Percentiles rank a stretch among this genome's conserved stretches.
Conservation (phyloP, 2,888 invertebrate genomes). For the Halictus ligatus region DNA sequence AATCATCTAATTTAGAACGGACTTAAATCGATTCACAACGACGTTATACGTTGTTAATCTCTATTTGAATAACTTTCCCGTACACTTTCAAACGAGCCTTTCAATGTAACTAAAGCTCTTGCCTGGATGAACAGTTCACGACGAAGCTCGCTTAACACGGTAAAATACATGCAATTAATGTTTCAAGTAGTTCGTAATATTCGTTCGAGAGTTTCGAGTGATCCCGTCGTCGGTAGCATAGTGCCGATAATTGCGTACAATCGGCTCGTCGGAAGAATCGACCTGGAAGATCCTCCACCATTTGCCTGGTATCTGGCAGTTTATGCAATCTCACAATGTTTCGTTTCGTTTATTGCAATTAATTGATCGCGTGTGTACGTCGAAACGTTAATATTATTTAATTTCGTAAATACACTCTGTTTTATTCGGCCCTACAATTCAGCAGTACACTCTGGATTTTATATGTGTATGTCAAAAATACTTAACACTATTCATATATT, state of each 20-base stretch:
- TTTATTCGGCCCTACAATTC: too few relatives aligned
- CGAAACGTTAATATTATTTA: too few relatives aligned
- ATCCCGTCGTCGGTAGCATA: neutral
- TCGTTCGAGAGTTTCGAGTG: conserved; percentile 7
- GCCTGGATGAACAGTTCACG: neutral
- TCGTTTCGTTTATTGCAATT: too few relatives aligned
- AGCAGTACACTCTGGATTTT: too few relatives aligned
- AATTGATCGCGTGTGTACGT: too few relatives aligned
- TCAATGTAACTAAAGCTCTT: neutral
- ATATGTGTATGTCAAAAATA: too few relatives aligned
- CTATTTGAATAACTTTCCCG: neutral
- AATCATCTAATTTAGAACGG: too few relatives aligned
- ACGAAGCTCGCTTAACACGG: neutral
- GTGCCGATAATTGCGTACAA: neutral
- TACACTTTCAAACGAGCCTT: neutral
- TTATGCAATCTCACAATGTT: neutral
- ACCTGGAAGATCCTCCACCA: neutral
- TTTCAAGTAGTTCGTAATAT: conserved; percentile 11
- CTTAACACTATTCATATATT: too few relatives aligned
- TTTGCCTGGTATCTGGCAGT: neutral
- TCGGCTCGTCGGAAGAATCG: neutral
- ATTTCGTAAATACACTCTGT: too few relatives aligned
- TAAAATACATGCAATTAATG: conserved; percentile 15
- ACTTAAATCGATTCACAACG: neutral
- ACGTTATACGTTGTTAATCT: neutral